phyloP scores from a whole-genome alignment of 1,140 invertebrate species.

The Notospermus geniculatus region DNA sequence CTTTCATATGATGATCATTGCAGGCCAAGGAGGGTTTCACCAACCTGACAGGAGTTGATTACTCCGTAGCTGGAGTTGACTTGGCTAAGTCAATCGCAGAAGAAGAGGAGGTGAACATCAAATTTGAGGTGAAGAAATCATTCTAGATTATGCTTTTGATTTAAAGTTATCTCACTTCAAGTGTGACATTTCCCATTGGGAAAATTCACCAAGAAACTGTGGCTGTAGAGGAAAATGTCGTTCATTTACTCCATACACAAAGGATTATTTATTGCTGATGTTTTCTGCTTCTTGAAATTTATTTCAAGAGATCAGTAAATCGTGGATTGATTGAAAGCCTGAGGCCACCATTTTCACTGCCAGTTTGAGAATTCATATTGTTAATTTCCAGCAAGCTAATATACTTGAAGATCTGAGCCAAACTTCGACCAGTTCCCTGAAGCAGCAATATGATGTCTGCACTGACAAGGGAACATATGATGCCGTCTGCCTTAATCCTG shows the following conservation, averaged over 20 bases:
- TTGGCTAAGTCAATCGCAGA: slow-evolving; percentile 68
- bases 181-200: too few relatives aligned
- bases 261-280: too few relatives aligned
- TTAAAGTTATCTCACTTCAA: too few relatives aligned
- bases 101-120: slow-evolving; percentile 37
- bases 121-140: slow-evolving; percentile 31
- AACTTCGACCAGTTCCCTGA: not conserved
- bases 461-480: slow-evolving; percentile 94
- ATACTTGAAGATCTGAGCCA: slow-evolving; percentile 52
- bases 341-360: too few relatives aligned
- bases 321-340: too few relatives aligned
- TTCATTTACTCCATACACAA: too few relatives aligned
- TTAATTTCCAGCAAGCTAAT: slow-evolving; percentile 59
- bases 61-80: slow-evolving; percentile 74
- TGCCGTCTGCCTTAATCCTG: slow-evolving; percentile 78
- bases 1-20: slow-evolving; percentile 16
- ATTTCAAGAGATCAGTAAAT: too few relatives aligned
- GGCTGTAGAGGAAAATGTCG: too few relatives aligned
- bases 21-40: slow-evolving; percentile 69
- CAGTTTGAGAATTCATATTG: too few relatives aligned
- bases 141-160: too few relatives aligned
- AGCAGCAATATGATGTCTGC: slow-evolving; percentile 36
- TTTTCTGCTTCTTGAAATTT: too few relatives aligned
- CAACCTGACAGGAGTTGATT: slow-evolving; percentile 79
- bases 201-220: too few relatives aligned